phyloP scores from a whole-genome alignment of 37 sponge, comb jelly and placozoan genomes.

The Ianthella basta region DNA sequence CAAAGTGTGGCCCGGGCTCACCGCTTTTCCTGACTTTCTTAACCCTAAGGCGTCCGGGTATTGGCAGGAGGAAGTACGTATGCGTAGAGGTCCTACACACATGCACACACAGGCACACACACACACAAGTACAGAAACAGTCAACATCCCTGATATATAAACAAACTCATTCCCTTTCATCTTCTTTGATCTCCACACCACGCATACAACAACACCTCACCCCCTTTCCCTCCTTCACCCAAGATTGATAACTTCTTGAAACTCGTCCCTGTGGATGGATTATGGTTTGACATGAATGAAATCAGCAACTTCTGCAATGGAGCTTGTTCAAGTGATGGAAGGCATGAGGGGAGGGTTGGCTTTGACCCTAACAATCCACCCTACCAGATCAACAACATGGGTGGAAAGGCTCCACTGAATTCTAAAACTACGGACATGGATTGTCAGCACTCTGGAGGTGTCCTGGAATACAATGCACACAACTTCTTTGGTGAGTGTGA shows the following conservation, averaged over 20 bases:
- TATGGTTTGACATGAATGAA: constrained; percentile 90
- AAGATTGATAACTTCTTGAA: constrained; percentile 8
- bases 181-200: neutral
- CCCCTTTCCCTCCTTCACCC: neutral
- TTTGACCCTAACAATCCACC: constrained; percentile 57
- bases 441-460: constrained; percentile 43
- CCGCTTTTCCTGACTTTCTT: constrained; percentile 73
- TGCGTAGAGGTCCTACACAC: neutral
- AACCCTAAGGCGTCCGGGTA: constrained; percentile 30
- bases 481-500: constrained; percentile 58
- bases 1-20: constrained; percentile 73
- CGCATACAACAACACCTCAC: neutral
- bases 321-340: constrained; percentile 15
- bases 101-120: no score
- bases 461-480: constrained; percentile 68
- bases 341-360: neutral
- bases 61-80: constrained; percentile 42
- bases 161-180: neutral
- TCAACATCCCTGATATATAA: neutral
- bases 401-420: constrained; percentile 40
- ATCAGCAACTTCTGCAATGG: constrained; percentile 74
- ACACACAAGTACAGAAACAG: neutral
- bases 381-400: constrained; percentile 60
- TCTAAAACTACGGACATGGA: constrained; percentile 63
- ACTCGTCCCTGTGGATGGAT: constrained; percentile 63